phyloP scores from a whole-genome alignment of 1,140 invertebrate genomes.

The Lepidurus apus region DNA sequence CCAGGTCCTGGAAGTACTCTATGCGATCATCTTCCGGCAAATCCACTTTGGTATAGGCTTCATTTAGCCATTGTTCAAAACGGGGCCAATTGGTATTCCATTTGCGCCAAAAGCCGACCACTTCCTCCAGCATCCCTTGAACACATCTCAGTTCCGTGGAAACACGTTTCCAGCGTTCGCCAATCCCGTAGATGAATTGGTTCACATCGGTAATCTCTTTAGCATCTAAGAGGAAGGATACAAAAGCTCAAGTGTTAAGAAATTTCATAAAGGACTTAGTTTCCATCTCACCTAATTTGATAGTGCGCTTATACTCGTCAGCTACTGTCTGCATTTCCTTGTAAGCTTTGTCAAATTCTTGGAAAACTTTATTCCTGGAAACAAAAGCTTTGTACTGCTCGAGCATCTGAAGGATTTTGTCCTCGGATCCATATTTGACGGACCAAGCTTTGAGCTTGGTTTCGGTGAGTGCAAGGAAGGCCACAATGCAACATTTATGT shows the following conservation, averaged over 20 bases:
- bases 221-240: constrained; percentile 50
- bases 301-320: constrained; percentile 82
- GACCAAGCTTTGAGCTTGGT: constrained; percentile 82
- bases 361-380: constrained; percentile 82
- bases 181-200: constrained; percentile 75
- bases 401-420: constrained; percentile 73
- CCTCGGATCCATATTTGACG: constrained; percentile 76
- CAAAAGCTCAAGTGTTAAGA: not conserved
- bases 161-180: constrained; percentile 80
- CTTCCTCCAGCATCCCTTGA: constrained; percentile 81
- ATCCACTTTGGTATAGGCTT: constrained; percentile 68
- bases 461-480: constrained; percentile 82
- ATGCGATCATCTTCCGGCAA: constrained; percentile 75
- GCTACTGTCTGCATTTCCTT: constrained; percentile 85
- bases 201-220: constrained; percentile 71
- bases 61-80: constrained; percentile 71
- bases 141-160: constrained; percentile 84
- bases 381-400: constrained; percentile 89
- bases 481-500: constrained; percentile 86
- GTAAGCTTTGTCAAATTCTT: constrained; percentile 88
- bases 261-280: not conserved
- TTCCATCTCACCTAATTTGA: constrained; percentile 59
- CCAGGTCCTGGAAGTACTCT: constrained; percentile 75
- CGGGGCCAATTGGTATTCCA: constrained; percentile 67
- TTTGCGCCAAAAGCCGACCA: constrained; percentile 77